These are phyloP conservation scores for Anser brachyrhynchus DNA, from an alignment of 2,113 vertebrate species.

Conservation along the genomic window DNA sequence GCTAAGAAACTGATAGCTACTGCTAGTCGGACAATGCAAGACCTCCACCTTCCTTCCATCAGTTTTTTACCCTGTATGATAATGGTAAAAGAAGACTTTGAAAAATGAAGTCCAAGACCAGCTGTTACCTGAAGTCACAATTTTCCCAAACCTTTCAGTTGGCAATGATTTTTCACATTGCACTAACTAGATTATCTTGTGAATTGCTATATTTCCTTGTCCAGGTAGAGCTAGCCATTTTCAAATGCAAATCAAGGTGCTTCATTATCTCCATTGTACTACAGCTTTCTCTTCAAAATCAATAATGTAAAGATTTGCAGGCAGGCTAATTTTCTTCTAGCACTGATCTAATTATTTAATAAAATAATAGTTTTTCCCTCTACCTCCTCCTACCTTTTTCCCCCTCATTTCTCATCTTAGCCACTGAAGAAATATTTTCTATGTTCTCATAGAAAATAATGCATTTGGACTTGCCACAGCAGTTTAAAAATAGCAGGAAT, in stretches of 20 bases:
- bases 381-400: background rate
- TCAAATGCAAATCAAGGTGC: background rate
- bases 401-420: background rate
- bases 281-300: background rate
- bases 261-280: background rate
- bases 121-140: background rate
- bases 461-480: background rate
- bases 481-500: background rate
- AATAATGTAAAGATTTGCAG: background rate
- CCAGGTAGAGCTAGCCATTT: background rate
- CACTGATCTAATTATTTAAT: background rate
- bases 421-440: slow-evolving; percentile 10
- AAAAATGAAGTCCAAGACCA: background rate
- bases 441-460: background rate
- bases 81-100: background rate
- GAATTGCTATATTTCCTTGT: fast-evolving
- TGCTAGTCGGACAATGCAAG: fast-evolving
- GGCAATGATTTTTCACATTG: background rate
- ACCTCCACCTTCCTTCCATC: fast-evolving
- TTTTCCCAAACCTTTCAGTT: background rate
- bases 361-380: background rate
- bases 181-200: background rate
- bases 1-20: too few species aligned
- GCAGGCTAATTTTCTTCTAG: background rate
- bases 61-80: fast-evolving